phyloP scores from a whole-genome alignment of 1,140 invertebrate species.

The Notospermus geniculatus region DNA sequence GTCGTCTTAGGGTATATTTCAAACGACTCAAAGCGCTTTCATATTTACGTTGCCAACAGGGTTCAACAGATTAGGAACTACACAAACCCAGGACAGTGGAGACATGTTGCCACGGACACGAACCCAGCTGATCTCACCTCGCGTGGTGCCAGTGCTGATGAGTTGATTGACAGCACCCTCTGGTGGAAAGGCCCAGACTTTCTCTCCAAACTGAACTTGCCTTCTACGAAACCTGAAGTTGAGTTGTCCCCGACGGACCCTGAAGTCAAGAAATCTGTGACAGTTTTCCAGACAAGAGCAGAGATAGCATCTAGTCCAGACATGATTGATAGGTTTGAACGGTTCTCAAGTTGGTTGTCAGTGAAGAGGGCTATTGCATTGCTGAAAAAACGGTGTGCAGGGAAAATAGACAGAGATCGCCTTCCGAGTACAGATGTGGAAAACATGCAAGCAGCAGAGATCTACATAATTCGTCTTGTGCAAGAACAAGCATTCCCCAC shows the following conservation, averaged over 20 bases:
- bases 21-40: neutral
- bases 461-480: too few relatives aligned
- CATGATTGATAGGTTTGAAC: neutral
- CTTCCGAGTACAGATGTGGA: neutral
- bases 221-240: neutral
- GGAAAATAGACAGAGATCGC: neutral
- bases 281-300: neutral
- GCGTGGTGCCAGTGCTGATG: slow-evolving; percentile 30
- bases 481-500: too few relatives aligned
- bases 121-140: slow-evolving; percentile 56
- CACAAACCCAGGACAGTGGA: slow-evolving; percentile 30
- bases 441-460: too few relatives aligned
- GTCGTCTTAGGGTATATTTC: neutral
- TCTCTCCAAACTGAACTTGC: slow-evolving; percentile 3
- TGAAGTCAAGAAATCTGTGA: neutral
- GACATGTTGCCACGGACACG: slow-evolving; percentile 44
- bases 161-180: too few relatives aligned
- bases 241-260: neutral
- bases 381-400: neutral
- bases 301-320: neutral
- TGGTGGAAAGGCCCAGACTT: slow-evolving; percentile 28
- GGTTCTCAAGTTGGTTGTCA: slow-evolving; percentile 3
- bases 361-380: neutral
- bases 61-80: slow-evolving; percentile 14
- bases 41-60: slow-evolving; percentile 3